A percentile compares a stretch with the other conserved stretches of the same genome.
These are phyloP conservation scores for Eulacestoma nigropectus DNA, from an alignment of 2,113 vertebrate species.

Conservation along the genomic window DNA sequence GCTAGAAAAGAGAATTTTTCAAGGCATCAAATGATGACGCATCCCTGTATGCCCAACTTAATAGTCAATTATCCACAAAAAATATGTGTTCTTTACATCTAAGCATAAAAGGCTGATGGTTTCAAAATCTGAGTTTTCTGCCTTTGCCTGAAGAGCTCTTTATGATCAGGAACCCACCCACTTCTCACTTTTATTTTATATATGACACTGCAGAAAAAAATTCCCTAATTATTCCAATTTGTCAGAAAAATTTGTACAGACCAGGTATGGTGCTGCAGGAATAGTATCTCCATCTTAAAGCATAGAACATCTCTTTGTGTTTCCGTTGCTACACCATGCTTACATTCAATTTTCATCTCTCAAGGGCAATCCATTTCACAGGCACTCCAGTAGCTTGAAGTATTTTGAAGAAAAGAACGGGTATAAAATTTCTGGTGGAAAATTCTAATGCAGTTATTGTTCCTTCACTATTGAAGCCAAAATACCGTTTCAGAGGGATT, in stretches of 20 bases:
- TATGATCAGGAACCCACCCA: not conserved
- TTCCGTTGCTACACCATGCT: not conserved
- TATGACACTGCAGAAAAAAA: not conserved
- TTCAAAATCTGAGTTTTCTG: not conserved
- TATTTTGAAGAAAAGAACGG: not conserved
- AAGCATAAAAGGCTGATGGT: not conserved
- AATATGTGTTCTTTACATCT: not conserved
- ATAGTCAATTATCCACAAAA: not conserved
- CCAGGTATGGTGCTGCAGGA: not conserved
- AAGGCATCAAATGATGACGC: not conserved
- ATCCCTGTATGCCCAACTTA: not conserved
- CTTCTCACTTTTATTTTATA: not conserved
- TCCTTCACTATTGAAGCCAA: not conserved
- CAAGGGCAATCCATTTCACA: not conserved
- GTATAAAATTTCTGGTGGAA: not conserved
- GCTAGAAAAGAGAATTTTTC: not conserved
- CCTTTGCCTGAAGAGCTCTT: not conserved
- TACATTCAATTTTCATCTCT: not conserved
- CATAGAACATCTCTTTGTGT: not conserved
- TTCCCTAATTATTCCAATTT: not conserved
- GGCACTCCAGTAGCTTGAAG: not conserved
- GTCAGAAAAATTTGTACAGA: not conserved
- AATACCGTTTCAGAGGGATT: not conserved
- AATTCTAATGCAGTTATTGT: not conserved
- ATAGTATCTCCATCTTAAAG: not conserved